These are phyloP conservation scores for Smithornis capensis DNA, from an alignment of 2,113 vertebrate genomes.

Conservation along the genomic window DNA sequence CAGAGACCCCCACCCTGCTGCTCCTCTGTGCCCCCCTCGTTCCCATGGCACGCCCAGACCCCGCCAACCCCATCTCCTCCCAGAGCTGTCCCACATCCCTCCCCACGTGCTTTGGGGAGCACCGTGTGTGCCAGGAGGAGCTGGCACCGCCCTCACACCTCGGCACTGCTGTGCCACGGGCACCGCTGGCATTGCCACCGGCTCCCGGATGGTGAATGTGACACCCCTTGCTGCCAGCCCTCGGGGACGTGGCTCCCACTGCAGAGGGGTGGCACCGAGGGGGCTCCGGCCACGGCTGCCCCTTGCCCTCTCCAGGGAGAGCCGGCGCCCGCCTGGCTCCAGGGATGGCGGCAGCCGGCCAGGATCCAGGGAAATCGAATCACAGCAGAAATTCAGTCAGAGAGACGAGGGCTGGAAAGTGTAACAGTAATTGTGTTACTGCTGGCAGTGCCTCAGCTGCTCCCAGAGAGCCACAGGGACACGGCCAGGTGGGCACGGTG, in stretches of 20 bases:
- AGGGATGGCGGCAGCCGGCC: background rate
- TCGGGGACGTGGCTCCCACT: background rate
- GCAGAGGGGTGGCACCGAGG: accelerated
- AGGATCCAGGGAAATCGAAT: background rate
- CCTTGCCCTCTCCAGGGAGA: background rate
- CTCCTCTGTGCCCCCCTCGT: background rate
- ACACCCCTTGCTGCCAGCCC: background rate
- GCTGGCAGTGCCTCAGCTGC: background rate
- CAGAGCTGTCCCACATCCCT: background rate
- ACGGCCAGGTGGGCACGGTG: accelerated
- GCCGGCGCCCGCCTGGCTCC: background rate
- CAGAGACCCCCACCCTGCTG: background rate
- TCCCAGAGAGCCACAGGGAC: background rate
- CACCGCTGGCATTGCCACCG: accelerated
- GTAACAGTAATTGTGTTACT: background rate
- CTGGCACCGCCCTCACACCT: background rate
- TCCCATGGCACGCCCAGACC: accelerated
- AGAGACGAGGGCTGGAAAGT: constrained; percentile 6
- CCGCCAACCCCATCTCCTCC: accelerated
- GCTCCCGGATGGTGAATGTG: accelerated
- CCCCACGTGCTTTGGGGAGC: accelerated
- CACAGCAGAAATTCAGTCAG: background rate
- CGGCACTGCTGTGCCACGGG: accelerated
- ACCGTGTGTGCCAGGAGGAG: accelerated
- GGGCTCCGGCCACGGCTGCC: accelerated